Conservation (phyloP, 2,797 vertebrate species). For the Enteromius anoplus region DNA sequence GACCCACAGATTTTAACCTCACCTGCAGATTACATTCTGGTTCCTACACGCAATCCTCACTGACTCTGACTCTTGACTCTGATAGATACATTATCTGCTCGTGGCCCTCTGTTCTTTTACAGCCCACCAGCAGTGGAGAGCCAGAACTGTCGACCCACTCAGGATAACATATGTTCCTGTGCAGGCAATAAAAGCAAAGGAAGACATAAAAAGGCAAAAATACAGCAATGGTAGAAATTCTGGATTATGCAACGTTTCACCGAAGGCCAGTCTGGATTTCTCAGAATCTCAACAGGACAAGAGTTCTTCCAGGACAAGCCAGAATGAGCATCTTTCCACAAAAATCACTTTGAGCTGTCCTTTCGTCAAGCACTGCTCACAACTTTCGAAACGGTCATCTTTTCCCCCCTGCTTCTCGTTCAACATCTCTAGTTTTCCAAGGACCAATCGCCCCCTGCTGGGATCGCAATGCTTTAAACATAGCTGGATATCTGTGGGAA, state of each 20-base stretch:
- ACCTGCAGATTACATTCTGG: not conserved
- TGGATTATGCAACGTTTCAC: not conserved
- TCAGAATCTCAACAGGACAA: slow-evolving; percentile 18
- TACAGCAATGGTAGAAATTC: slow-evolving; percentile 3
- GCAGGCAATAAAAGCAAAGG: slow-evolving; percentile 2
- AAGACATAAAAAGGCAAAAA: slow-evolving; percentile 48
- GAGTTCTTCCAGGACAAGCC: slow-evolving; percentile 20
- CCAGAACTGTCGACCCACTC: slow-evolving; percentile 4
- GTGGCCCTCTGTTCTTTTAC: slow-evolving; percentile 7
- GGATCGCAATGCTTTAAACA: slow-evolving; percentile 81
- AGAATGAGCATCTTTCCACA: slow-evolving; percentile 40
- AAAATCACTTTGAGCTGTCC: slow-evolving; percentile 7
- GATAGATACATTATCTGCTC: slow-evolving; percentile 24
- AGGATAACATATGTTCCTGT: slow-evolving; percentile 4
- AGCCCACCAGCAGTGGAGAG: slow-evolving; percentile 29
- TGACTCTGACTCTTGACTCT: slow-evolving; percentile 11
- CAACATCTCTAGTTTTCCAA: slow-evolving; percentile 62
- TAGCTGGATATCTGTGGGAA: slow-evolving; percentile 75
- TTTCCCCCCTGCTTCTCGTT: slow-evolving; percentile 41
- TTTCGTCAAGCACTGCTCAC: slow-evolving; percentile 42
- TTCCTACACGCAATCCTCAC: not conserved
- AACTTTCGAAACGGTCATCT: slow-evolving; percentile 51
- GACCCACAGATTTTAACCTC: not conserved
- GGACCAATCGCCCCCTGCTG: slow-evolving; percentile 71
- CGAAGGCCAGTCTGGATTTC: not conserved